phyloP scores from a whole-genome alignment of 2,113 vertebrate genomes.

The Cyprinodon tularosa region DNA sequence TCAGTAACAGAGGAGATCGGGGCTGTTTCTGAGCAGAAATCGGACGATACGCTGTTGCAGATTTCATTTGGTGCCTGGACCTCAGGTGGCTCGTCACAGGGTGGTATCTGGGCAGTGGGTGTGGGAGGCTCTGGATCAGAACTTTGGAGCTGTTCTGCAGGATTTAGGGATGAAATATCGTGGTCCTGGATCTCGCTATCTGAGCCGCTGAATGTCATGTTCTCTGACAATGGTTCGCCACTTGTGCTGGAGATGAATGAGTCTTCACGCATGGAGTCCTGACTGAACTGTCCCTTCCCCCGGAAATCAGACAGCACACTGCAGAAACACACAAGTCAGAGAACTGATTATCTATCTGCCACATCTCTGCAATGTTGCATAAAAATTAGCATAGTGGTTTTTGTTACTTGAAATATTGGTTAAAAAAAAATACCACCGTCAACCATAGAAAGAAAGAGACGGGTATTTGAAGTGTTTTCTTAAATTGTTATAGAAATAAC shows the following conservation, averaged over 20 bases:
- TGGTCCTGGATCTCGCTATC: conserved; percentile 57
- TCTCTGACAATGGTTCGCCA: conserved; percentile 62
- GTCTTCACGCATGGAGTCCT: conserved; percentile 76
- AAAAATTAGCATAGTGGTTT: background rate
- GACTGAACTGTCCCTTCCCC: conserved; percentile 71
- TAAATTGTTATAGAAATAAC: background rate
- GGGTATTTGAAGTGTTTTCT: no score
- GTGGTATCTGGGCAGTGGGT: background rate
- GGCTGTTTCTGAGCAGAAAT: background rate
- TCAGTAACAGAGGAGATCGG: background rate
- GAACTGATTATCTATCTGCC: background rate
- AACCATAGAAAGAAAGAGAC: no score
- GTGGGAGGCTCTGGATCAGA: conserved; percentile 9
- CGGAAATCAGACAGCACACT: conserved; percentile 54
- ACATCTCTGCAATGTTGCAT: background rate
- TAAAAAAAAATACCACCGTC: no score
- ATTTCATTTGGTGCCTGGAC: background rate
- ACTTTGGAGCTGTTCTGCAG: background rate
- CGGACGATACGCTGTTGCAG: background rate
- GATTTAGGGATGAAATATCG: background rate
- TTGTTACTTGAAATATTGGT: background rate
- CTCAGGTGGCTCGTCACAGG: conserved; percentile 5
- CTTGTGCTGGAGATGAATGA: conserved; percentile 67
- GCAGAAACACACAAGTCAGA: conserved; percentile 8
- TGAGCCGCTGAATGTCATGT: conserved; percentile 55